Evolutionary conservation across 2,797 vertebrate species (phyloP), one percentile per base, ranked within the genome.

Genomic region (Myotis findleyi): DNA sequence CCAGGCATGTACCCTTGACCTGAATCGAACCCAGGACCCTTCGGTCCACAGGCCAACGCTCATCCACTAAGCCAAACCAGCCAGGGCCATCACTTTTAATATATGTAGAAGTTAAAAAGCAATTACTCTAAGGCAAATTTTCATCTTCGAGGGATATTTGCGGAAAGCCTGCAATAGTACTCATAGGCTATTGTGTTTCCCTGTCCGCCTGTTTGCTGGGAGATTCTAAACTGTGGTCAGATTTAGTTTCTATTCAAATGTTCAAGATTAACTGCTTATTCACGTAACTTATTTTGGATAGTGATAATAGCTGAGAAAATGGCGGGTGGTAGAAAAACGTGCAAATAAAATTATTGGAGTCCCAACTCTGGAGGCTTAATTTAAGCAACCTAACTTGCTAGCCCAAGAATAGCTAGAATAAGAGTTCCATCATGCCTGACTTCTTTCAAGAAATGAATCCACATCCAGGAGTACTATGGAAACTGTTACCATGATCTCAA

Each of bases 401-500:
- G 77, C 55, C 75, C n/a, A 94, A 71, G 77, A 51, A 66, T 7
- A 89, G 41, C 72, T 69, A 69, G 49, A 23, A 13, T 25, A 93
- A 55, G 82, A 64, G 38, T 36, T 71, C 72, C 72, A 76, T 55
- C 69, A 66, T 25, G 62, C 77, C 87, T 77, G 36, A 96, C 92
- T 98, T 96, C 93, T 93, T 94, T 97, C 95, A 96, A 57, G 87
- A 97, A 97, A 91, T 95, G 93, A 97, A 91, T 93, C 73, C 30
- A 93, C 0, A 0, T 96, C 97, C 96, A 88, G 90, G 97, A 97
- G 89, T 97, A 25, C 93, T 91, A 91, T 94, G 94, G 95, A 96
- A 96, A 97, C 95, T 97, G 82, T 96, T 97, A 96, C 96, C 87
- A 82, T 97, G 94, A 97, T 69, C 10, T 98, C 96, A 97, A 95